Evolutionary conservation across 2,888 invertebrate species (phyloP).

Genomic region (Ryuthela nishihirai): DNA sequence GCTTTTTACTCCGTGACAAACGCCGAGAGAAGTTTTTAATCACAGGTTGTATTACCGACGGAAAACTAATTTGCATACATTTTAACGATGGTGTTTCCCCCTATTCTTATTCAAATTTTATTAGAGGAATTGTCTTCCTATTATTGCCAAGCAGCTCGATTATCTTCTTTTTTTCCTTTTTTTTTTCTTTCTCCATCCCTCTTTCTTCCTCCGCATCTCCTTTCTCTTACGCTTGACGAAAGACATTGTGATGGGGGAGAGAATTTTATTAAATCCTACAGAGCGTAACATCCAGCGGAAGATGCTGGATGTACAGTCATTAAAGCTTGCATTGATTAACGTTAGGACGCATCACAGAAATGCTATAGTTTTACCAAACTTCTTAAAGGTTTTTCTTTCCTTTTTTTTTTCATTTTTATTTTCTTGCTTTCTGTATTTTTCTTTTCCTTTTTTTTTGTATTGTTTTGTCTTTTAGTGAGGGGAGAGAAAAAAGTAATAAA

Average conservation of each 20-base stretch:
- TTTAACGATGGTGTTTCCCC: slow-evolving; percentile 38
- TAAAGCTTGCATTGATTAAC: slow-evolving; percentile 34
- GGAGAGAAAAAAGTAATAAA: too few relatives aligned
- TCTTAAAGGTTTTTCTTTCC: slow-evolving; percentile 9
- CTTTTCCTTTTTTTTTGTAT: too few relatives aligned
- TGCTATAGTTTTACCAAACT: slow-evolving; percentile 25
- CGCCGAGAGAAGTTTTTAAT: slow-evolving; percentile 31
- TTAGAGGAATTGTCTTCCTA: slow-evolving; percentile 39
- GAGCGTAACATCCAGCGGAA: slow-evolving; percentile 19
- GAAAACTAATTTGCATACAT: slow-evolving; percentile 38
- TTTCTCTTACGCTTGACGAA: slow-evolving; percentile 16
- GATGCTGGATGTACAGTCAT: too few relatives aligned
- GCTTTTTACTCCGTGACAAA: slow-evolving; percentile 15
- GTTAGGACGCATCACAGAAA: slow-evolving; percentile 10
- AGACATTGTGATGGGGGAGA: slow-evolving; percentile 10
- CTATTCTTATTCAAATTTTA: slow-evolving; percentile 40
- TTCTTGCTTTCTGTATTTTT: too few relatives aligned
- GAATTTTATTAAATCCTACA: slow-evolving; percentile 37
- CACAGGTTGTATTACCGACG: slow-evolving; percentile 37
- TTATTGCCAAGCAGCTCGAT: slow-evolving; percentile 36
- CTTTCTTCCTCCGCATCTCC: slow-evolving; percentile 11
- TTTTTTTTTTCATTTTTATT: too few relatives aligned
- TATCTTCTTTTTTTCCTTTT: slow-evolving; percentile 23
- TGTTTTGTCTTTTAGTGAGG: too few relatives aligned
- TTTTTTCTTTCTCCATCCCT: slow-evolving; percentile 2